Evolutionary conservation across 2,113 vertebrate species (phyloP), one percentile per base, ranked within the genome.

Genomic region (Oncorhynchus nerka): DNA sequence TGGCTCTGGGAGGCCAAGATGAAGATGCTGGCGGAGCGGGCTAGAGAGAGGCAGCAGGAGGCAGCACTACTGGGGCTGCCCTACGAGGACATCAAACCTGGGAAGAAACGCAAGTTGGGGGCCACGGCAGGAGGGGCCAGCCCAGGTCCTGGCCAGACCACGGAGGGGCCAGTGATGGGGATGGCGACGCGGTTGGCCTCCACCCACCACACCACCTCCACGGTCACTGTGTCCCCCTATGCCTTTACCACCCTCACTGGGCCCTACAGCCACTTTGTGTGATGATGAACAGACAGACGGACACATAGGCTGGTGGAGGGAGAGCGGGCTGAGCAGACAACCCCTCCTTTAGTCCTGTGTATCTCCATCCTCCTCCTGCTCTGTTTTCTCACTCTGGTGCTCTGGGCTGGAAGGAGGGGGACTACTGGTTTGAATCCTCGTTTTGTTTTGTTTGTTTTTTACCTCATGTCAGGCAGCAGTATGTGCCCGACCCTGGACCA

Each of bases 1-100:
- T 97, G 96, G 67, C 91, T 98, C 48, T 99, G 98, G 98, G 97
- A 99, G 89, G 95, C 97, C 86, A 99, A 99, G 93, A 95, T 99
- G 96, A 98, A 99, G 91, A 91, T 96, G 88, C 86, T 98, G 90
- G 97, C 97, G 0, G 97, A 99, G 85, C 89, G 96, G 80, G 96
- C 97, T 0, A 90, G 95, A 15, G 94, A 94, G 5, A 90, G 95
- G 86, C 96, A 98, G 78, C 96, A 98, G 89, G 97, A 99, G 86
- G 97, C 96, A 0, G 96, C 96, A 0, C 93, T 97, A 8, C 92
- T 98, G 4, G 97, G 97, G 4, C 94, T 98, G 76, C 91, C 93
- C 22, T 96, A 95, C 51, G 95, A 95, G 0, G 97, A 97, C n/a
- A 92, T 95, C 87, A 98, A 97, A 90, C 92, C 95, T 0, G 93